Evolutionary conservation across 2,113 vertebrate species (phyloP).

Genomic region (Thalassoma bifasciatum): DNA sequence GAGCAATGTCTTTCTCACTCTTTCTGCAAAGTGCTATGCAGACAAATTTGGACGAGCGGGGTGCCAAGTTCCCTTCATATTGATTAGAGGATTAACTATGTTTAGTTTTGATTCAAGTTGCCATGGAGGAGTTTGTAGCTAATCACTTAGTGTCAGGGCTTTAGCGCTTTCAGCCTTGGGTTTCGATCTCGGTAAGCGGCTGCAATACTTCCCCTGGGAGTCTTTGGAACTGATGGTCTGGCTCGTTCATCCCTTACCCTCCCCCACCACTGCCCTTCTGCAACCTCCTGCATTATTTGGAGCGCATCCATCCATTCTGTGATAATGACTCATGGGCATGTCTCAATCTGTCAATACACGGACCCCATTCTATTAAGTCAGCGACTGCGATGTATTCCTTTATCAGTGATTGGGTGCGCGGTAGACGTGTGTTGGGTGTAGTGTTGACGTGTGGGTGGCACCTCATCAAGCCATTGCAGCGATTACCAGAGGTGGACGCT

Average conservation of each 20-base stretch:
- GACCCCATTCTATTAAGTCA: slow-evolving; percentile 17
- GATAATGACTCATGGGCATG: slow-evolving; percentile 37
- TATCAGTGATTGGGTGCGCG: slow-evolving; percentile 23
- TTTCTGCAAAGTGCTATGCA: slow-evolving; percentile 10
- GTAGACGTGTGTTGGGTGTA: not conserved
- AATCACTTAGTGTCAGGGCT: slow-evolving; percentile 58
- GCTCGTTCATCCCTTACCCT: not conserved
- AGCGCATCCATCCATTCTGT: slow-evolving; percentile 31
- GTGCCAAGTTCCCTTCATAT: slow-evolving; percentile 29
- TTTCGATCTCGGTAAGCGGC: slow-evolving; percentile 45
- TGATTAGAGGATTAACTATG: slow-evolving; percentile 46
- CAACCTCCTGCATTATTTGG: slow-evolving; percentile 22
- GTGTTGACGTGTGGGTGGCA: slow-evolving; percentile 29
- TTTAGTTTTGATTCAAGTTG: slow-evolving; percentile 52
- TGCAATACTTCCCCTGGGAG: slow-evolving; percentile 50
- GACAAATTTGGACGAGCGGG: not conserved
- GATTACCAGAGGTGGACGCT: slow-evolving; percentile 43
- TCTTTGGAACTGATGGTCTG: slow-evolving; percentile 20
- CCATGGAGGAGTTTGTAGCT: slow-evolving; percentile 42
- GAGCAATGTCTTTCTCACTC: slow-evolving; percentile 15
- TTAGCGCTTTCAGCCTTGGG: slow-evolving; percentile 25
- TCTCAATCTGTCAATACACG: slow-evolving; percentile 41
- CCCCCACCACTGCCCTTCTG: not conserved
- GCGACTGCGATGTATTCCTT: slow-evolving; percentile 14
- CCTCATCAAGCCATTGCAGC: slow-evolving; percentile 16